A percentile compares a stretch with the other conserved stretches of the same genome.
These are phyloP conservation scores for Drosophila putrida DNA, from an alignment of 2,888 invertebrate genomes.

Conservation along the genomic window DNA sequence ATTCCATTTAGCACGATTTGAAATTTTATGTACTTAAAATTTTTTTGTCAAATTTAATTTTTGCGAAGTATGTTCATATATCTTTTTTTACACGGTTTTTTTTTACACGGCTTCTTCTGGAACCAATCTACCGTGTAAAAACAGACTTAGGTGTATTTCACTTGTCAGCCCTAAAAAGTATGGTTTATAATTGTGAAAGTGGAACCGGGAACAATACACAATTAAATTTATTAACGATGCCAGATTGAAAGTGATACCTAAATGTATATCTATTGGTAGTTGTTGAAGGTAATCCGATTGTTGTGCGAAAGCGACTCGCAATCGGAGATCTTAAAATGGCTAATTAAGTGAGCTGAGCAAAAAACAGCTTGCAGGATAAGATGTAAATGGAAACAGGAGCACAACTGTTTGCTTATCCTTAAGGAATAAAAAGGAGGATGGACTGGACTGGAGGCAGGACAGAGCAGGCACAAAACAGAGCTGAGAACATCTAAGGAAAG, in stretches of 20 bases:
- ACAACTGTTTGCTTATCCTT: background rate
- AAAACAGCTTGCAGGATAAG: slow-evolving; percentile 10
- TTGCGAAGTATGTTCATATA: too few species aligned
- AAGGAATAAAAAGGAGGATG: background rate
- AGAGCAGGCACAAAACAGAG: slow-evolving; percentile 3
- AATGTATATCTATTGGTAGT: background rate
- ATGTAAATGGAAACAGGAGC: slow-evolving; percentile 26
- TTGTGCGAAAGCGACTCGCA: slow-evolving; percentile 15
- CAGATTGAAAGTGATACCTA: background rate
- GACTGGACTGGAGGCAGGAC: background rate
- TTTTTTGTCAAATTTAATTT: too few species aligned
- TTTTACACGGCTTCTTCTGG: too few species aligned
- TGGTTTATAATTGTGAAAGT: background rate
- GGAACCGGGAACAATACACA: background rate
- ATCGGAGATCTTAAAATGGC: slow-evolving; percentile 42
- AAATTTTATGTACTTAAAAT: too few species aligned
- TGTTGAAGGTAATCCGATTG: slow-evolving; percentile 22
- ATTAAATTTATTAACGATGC: background rate
- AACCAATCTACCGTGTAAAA: too few species aligned
- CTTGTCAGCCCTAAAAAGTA: slow-evolving; percentile 1
- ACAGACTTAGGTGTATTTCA: too few species aligned
- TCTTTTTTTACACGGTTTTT: too few species aligned
- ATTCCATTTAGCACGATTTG: too few species aligned
- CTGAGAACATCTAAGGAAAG: slow-evolving; percentile 61
- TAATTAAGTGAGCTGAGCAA: slow-evolving; percentile 39